These are phyloP conservation scores for Bradypodion pumilum DNA, from an alignment of 2,797 vertebrate genomes.

Conservation along the genomic window DNA sequence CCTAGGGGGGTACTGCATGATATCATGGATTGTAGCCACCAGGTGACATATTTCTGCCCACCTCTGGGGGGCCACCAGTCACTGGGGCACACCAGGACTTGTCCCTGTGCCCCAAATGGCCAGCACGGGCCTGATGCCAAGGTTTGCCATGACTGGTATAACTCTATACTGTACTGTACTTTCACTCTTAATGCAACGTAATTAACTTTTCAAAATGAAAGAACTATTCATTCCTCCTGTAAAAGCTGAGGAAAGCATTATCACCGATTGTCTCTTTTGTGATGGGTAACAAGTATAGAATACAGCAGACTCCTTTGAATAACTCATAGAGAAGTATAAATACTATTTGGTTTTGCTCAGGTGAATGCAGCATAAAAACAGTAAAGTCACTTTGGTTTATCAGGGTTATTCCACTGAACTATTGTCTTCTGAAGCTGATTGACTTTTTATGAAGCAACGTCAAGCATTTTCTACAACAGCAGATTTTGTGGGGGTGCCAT, in stretches of 20 bases:
- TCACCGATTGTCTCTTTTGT: background rate
- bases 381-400: background rate
- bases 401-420: background rate
- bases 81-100: too few relatives aligned
- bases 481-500: background rate
- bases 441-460: background rate
- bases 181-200: background rate
- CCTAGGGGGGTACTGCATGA: too few relatives aligned
- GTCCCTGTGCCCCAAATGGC: too few relatives aligned
- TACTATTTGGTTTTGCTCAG: slow-evolving; percentile 3
- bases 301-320: background rate
- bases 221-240: background rate
- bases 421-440: background rate
- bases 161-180: too few relatives aligned
- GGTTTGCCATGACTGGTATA: too few relatives aligned
- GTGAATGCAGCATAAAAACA: background rate
- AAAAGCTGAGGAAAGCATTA: background rate
- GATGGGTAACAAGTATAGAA: too few relatives aligned
- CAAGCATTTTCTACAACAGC: background rate
- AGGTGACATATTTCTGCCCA: too few relatives aligned
- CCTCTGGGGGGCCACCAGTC: too few relatives aligned
- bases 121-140: too few relatives aligned
- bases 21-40: too few relatives aligned
- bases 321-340: background rate
- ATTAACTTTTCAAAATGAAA: background rate